Base-by-base conservation (phyloP, 1,140 invertebrate genomes). In the Procambarus virginalis region DNA sequence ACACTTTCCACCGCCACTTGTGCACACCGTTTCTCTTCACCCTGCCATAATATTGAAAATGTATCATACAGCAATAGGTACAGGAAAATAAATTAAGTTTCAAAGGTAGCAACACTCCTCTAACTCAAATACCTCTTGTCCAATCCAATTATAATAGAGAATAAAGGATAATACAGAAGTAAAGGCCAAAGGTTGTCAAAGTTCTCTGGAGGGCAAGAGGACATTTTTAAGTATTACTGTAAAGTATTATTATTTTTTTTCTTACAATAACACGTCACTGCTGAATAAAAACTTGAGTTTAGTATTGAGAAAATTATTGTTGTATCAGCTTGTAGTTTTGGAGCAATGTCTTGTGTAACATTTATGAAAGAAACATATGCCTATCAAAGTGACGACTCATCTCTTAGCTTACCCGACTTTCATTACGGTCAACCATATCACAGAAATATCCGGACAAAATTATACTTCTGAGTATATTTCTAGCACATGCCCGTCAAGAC, bases 1-100 rank as follows among this genome's bases (percentile, higher is more conserved):
- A 91, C 58, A 77, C 91, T 91, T 78, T 91, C 91, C 73, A 89
- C 86, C 14, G 91, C 86, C 64, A 91, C 80, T 55, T 91, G 91
- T 48, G 91, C 91, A 91, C 83, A 91, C 17, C 91, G 64, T 75
- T 81, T 89, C 14, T 91, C 91, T 82, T 91, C 91, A 79, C 73
- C 73, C 88, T 89, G 73, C 2, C 22, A 55, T 5, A 80, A 22
- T 49, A 73, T n/a, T 20, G 10, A 75, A 70, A 17, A 84, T 22
- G 46, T 51, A 58, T 34, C 8, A 34, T 34, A 34, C 34, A 34
- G 34, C 34, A 34, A 34, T 34, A 34, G 34, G 34, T 34, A 34
- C 34, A 34, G 34, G 34, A 34, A 34, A 34, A 34, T 34, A 34
- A 34, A 1, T 34, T 34, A 34, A 34, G 34, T 34, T 34, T 34